Conservation (phyloP, 92 coral and sea anemone species). For the Bergia puertoricense region DNA sequence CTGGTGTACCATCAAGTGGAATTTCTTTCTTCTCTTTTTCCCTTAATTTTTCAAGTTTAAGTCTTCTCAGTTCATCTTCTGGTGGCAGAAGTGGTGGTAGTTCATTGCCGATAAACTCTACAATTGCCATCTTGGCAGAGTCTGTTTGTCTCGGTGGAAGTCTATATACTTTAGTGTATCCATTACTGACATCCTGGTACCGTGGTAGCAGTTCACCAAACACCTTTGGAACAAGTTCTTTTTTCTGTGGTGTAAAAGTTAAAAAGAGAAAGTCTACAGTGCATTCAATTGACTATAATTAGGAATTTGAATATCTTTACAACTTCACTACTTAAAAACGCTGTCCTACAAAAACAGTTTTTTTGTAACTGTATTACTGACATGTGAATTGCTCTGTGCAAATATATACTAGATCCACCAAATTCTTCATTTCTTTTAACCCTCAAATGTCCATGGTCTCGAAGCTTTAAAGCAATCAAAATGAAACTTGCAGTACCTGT, state of each 20-base stretch:
- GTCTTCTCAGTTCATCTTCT: constrained; percentile 72
- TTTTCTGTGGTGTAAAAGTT: constrained; percentile 60
- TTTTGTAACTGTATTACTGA: no score
- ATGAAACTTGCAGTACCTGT: no score
- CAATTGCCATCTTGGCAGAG: constrained; percentile 95
- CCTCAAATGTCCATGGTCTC: no score
- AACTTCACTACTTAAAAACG: no score
- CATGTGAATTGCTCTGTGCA: no score
- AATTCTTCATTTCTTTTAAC: no score
- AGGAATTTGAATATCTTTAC: no score
- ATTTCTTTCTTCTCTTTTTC: constrained; percentile 62
- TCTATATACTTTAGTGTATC: constrained; percentile 90
- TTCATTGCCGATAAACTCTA: constrained; percentile 85
- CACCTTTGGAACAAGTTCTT: constrained; percentile 90
- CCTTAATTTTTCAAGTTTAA: constrained; percentile 72
- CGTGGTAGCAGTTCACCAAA: constrained; percentile 93
- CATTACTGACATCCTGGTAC: constrained; percentile 59
- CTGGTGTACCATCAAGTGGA: constrained; percentile 90
- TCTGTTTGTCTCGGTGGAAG: constrained; percentile 93
- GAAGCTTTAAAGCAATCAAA: no score
- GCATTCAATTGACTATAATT: no score
- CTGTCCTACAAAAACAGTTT: no score
- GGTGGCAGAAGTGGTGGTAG: constrained; percentile 84
- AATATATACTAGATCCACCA: no score
- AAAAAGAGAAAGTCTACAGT: background rate